Percentiles rank a stretch among this genome's conserved stretches.
phyloP scores from a whole-genome alignment of 2,888 invertebrate genomes.

The Cheilosia scutellata region DNA sequence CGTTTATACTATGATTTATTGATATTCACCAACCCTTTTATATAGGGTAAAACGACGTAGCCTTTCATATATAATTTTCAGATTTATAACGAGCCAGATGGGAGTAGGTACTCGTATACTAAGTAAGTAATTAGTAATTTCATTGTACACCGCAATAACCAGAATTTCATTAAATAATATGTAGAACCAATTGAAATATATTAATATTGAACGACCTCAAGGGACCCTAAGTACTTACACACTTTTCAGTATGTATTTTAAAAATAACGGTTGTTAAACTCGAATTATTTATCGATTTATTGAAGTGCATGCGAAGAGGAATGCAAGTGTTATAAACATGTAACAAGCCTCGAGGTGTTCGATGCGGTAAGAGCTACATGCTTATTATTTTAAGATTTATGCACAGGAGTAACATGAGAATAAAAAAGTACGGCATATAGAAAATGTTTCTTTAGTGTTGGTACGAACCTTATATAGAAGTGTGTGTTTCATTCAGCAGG shows the following conservation, averaged over 20 bases:
- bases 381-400: neutral
- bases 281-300: slow-evolving; percentile 36
- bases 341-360: neutral
- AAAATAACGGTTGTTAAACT: neutral
- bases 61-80: no score
- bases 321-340: slow-evolving; percentile 16
- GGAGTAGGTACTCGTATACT: no score
- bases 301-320: slow-evolving; percentile 1
- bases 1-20: no score
- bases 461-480: slow-evolving; percentile 49
- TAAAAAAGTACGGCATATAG: no score
- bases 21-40: no score
- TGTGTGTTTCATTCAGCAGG: slow-evolving; percentile 22
- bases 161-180: no score
- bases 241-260: neutral
- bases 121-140: no score
- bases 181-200: no score
- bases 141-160: no score
- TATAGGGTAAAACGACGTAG: no score
- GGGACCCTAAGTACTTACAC: neutral
- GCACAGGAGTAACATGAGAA: slow-evolving; percentile 41
- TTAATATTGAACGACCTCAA: neutral
- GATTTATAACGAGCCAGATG: no score
- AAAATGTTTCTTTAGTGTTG: neutral
- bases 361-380: neutral